Evolutionary conservation across 2,888 invertebrate species (phyloP).

Genomic region (Phaedon cochleariae): DNA sequence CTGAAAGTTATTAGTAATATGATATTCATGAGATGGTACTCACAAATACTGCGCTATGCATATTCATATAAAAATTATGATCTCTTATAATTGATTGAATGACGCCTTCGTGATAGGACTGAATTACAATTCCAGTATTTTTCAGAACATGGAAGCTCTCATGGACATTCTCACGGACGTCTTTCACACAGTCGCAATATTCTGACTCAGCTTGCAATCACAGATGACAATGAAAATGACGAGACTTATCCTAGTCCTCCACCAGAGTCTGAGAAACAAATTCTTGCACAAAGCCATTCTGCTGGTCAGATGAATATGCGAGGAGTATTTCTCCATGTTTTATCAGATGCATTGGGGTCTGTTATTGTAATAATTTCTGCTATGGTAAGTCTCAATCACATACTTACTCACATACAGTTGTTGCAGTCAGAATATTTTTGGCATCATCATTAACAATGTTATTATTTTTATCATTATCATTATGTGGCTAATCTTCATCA

Average conservation of each 20-base stretch:
- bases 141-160: slow-evolving; percentile 73
- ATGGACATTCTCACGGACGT: slow-evolving; percentile 73
- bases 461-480: too few relatives aligned
- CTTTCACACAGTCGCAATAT: slow-evolving; percentile 68
- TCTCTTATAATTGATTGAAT: too few relatives aligned
- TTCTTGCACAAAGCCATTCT: slow-evolving; percentile 63
- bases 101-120: too few relatives aligned
- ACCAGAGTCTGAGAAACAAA: slow-evolving; percentile 51
- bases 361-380: slow-evolving; percentile 91
- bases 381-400: slow-evolving; percentile 40
- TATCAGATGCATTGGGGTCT: slow-evolving; percentile 97
- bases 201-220: slow-evolving; percentile 69
- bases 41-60: too few relatives aligned
- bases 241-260: slow-evolving; percentile 67
- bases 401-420: neutral
- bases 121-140: neutral
- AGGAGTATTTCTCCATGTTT: slow-evolving; percentile 98
- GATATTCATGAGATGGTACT: too few relatives aligned
- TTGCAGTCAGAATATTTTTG: too few relatives aligned
- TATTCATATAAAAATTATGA: too few relatives aligned
- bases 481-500: too few relatives aligned
- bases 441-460: too few relatives aligned
- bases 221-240: slow-evolving; percentile 79
- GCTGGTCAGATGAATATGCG: slow-evolving; percentile 97
- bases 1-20: too few relatives aligned